Conservation (phyloP, 1,140 invertebrate genomes). For the Macrosteles quadrilineatus region DNA sequence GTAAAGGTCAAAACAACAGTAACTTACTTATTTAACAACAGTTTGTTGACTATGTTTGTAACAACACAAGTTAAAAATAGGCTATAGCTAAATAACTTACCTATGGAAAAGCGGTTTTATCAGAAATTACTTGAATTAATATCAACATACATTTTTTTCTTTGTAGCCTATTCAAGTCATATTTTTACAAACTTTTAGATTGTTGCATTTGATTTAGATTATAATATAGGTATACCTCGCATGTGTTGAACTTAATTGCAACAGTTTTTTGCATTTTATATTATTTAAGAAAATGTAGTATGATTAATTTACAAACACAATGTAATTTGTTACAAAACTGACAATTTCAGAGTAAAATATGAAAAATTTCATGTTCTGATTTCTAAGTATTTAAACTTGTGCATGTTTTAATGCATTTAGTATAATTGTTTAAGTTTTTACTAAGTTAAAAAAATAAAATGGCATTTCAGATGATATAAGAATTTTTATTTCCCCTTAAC, state of each 20-base stretch:
- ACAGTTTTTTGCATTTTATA: background rate
- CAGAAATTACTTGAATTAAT: no score
- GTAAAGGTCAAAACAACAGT: no score
- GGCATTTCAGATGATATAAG: background rate
- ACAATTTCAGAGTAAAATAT: background rate
- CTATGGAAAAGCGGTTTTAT: no score
- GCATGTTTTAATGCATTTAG: slow-evolving; percentile 21
- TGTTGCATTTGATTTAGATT: no score
- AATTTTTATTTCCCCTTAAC: background rate
- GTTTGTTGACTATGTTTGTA: no score
- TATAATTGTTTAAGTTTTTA: slow-evolving; percentile 11
- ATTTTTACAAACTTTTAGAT: no score
- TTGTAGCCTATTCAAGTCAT: no score
- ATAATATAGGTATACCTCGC: background rate
- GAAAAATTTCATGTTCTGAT: background rate
- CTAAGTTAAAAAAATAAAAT: slow-evolving; percentile 5
- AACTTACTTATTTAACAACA: no score
- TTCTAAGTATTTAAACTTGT: background rate
- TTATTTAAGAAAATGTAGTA: background rate
- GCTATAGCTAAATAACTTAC: no score
- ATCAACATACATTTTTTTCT: no score
- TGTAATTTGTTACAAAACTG: background rate
- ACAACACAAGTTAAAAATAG: no score
- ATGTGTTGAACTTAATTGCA: background rate
- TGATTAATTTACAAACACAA: background rate